phyloP scores from a whole-genome alignment of 2,888 invertebrate genomes.

The Drosophila parthenogenetica region DNA sequence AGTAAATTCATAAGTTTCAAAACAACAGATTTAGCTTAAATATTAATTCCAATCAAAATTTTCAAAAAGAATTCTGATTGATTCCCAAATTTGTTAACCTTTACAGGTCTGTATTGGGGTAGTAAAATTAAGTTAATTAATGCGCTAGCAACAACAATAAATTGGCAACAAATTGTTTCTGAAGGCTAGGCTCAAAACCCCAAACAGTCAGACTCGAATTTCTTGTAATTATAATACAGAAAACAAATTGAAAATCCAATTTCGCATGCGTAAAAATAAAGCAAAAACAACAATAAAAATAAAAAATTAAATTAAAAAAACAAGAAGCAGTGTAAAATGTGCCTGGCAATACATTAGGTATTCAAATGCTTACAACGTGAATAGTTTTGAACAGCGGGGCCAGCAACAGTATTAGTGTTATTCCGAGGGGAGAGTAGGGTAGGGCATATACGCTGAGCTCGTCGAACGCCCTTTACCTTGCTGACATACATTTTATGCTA shows the following conservation, averaged over 20 bases:
- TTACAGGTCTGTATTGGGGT: slow-evolving; percentile 9
- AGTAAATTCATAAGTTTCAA: too few species aligned
- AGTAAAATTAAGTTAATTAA: slow-evolving; percentile 46
- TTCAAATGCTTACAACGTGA: slow-evolving; percentile 74
- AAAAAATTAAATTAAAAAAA: slow-evolving; percentile 7
- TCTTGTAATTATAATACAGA: slow-evolving; percentile 58
- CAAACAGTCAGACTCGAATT: slow-evolving; percentile 22
- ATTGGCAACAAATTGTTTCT: slow-evolving; percentile 25
- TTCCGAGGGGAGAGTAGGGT: not conserved
- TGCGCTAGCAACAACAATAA: slow-evolving; percentile 46
- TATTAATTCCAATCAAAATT: not conserved
- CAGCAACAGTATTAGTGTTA: not conserved
- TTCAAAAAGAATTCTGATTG: not conserved
- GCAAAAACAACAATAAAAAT: slow-evolving; percentile 20
- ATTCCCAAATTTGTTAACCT: not conserved
- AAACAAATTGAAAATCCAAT: slow-evolving; percentile 63
- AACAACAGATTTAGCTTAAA: too few species aligned
- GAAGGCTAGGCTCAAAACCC: slow-evolving; percentile 36
- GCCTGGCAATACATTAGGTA: slow-evolving; percentile 59
- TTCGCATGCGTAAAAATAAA: slow-evolving; percentile 63
- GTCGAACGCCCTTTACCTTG: slow-evolving; percentile 83
- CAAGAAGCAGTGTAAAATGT: slow-evolving; percentile 42
- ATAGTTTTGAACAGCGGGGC: slow-evolving; percentile 46
- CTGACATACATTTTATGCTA: slow-evolving; percentile 84
- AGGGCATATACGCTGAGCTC: slow-evolving; percentile 22